Base-by-base conservation (phyloP, 2,797 vertebrate genomes). In the Sebastes cheni region DNA sequence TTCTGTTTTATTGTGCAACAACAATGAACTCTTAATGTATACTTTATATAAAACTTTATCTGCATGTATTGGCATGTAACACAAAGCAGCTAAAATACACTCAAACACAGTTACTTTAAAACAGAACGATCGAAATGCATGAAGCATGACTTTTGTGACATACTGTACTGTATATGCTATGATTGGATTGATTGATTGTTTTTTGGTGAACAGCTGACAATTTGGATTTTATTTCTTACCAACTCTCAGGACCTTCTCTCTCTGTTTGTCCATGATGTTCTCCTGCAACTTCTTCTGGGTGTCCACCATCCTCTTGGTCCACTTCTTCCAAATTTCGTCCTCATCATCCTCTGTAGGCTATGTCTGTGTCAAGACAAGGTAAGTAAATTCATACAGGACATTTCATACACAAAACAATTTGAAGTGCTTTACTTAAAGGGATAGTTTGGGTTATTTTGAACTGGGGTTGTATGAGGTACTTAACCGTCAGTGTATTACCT, bases 311-410 rank as follows among this genome's bases (percentile, higher is more conserved):
- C 7, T 4, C 14, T 32, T 60, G 34, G 60, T 23, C 91, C 90
- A 92, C 68, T 88, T 91, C 10, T 88, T 72, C 67, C 42, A 18
- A 18, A 92, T 67, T 39, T 90, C 83, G 1, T 91, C 90, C 71
- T 85, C 84, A 3, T 90, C 84, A 4, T 92, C 90, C 64, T 90
- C 42, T 46, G 42, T 46, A 18, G 16, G 42, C 42, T 18, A 46
- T 46, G 42, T 16, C 14, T 46, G 14, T 18, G 42, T 46, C 42
- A 67, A 70, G 9, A 22, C 9, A 54, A 42, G 36, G 58, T 23
- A 39, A 12, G 25, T 27, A 14, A 3, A 71, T 62, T 58, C 4
- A 52, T 58, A 16, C 2, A 29, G 10, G 25, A 4, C 30, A 29
- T 67, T 34, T 75, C 13, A 50, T 46, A n/a, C 18, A 27, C 14